Evolutionary conservation across 2,888 invertebrate genomes (phyloP), one percentile per base, ranked within the genome.

Genomic region (Torymus aiolomorphi): DNA sequence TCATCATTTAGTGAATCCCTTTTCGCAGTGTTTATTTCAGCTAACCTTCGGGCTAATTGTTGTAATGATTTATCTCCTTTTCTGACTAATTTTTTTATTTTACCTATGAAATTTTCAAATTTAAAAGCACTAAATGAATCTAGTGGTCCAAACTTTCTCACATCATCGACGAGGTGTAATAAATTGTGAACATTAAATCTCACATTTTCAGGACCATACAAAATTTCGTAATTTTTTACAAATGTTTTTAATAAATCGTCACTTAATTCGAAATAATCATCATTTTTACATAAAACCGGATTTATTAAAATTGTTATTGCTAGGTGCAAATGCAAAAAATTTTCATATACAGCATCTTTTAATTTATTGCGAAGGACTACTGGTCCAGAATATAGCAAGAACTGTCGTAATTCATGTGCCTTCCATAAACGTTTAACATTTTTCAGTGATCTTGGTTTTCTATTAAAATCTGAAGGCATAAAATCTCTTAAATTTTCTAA

Each of bases 341-440:
- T 18, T 5, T 18, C 2, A 16, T 62, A 62, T 14, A 12, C 4
- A 20, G 18, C 62, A 4, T 62, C n/a, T 4, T 16, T 11, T 24
- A 62, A 14, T 14, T 20, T 62, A 18, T 18, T 13, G 5, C 18
- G 14, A 20, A 62, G 24, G 5, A 20, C 62, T 10, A 24, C 24
- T 4, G 62, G 62, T 18, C 62, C 62, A 11, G 20, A 14, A 24
- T 62, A 62, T 12, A 62, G 8, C 20, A 20, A 62, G 20, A 62
- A 62, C 14, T 16, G 24, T 8, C 62, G 18, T 4, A 62, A 62
- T 62, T 62, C 62, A 20, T 62, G 24, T 3, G 20, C 62, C 20
- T 62, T 62, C 62, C 18, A 62, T 62, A 62, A 62, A 11, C 62
- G 20, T 24, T 18, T 62, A 62, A 24, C 62, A 18, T 62, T 62